phyloP scores from a whole-genome alignment of 2,888 invertebrate genomes.

The Troides aeacus region DNA sequence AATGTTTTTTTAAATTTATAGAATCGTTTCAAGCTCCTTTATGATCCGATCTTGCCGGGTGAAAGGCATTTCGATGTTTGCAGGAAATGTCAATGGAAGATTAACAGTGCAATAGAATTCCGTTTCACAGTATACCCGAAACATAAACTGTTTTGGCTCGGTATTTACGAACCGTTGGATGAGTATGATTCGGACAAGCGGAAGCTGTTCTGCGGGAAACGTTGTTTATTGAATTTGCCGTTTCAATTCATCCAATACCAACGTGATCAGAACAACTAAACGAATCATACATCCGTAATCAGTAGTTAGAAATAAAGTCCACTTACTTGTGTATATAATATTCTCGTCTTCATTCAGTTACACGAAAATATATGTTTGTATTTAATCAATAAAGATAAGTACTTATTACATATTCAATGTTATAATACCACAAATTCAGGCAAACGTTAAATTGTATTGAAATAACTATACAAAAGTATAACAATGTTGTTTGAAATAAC shows the following conservation, averaged over 20 bases:
- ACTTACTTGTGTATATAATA: not conserved
- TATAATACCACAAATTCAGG: not conserved
- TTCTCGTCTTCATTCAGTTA: too few species aligned
- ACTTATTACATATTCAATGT: not conserved
- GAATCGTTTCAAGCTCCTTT: not conserved
- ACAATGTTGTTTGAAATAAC: not conserved
- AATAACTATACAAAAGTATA: constrained; percentile 1
- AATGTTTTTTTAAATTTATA: not conserved
- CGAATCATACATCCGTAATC: not conserved
- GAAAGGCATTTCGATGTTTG: not conserved
- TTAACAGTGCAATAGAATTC: constrained; percentile 9
- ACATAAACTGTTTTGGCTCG: constrained; percentile 11
- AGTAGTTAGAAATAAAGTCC: not conserved
- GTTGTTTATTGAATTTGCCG: constrained; percentile 17
- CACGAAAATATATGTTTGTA: too few species aligned
- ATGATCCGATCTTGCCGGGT: not conserved
- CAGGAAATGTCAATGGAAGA: constrained; percentile 7
- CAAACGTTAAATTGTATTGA: not conserved
- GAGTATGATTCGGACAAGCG: constrained; percentile 8
- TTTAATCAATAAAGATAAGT: not conserved
- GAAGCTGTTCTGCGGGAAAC: constrained; percentile 1
- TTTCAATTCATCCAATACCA: not conserved
- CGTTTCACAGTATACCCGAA: constrained; percentile 4
- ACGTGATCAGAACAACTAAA: not conserved
- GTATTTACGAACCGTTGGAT: constrained; percentile 22